Evolutionary conservation across 2,888 invertebrate species (phyloP), one percentile per base, ranked within the genome.

Genomic region (Lycaena phlaeas): DNA sequence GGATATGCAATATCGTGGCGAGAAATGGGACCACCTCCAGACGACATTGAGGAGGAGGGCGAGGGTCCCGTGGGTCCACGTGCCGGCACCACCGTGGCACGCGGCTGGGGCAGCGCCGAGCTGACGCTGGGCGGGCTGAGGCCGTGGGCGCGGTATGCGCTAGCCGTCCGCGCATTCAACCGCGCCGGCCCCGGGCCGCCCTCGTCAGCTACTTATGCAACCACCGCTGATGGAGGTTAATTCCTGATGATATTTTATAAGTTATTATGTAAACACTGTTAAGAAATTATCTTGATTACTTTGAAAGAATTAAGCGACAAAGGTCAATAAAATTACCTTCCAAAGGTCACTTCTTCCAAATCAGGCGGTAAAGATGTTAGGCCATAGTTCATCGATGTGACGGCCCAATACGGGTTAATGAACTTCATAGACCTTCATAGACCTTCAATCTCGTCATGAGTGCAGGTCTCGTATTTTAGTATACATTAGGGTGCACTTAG

Each of bases 151-250:
- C 89, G 92, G 50, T 94, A 95, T 75, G 89, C 91, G 45, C 86
- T 96, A 17, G 85, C 89, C 10, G 89, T 95, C 40, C 89, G 92
- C 53, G 94, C 95, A 2, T 91, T 91, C 67, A 95, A 94, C 71
- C 89, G 90, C 48, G 90, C 93, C 37, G 94, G 95, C 9, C 87
- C 90, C 27, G 93, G 95, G 1, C 93, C 95, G 1, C 86, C 89
- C 48, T 92, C 94, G 36, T 85, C 89, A 0, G 86, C 89, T 17
- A 85, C 91, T 7, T 87, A 89, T 53, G 92, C 91, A 6, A 89
- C 90, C 27, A 94, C 95, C 3, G 87, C 91, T 26, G 93, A 93
- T 70, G 94, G 93, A 68, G 90, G 91, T 89, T 1, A 34, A 12
- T 27, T n/a, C 10, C 4, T 27, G 1, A 11, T 10, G 15, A 6